phyloP scores from a whole-genome alignment of 2,797 vertebrate species.

The Hemibagrus guttatus region DNA sequence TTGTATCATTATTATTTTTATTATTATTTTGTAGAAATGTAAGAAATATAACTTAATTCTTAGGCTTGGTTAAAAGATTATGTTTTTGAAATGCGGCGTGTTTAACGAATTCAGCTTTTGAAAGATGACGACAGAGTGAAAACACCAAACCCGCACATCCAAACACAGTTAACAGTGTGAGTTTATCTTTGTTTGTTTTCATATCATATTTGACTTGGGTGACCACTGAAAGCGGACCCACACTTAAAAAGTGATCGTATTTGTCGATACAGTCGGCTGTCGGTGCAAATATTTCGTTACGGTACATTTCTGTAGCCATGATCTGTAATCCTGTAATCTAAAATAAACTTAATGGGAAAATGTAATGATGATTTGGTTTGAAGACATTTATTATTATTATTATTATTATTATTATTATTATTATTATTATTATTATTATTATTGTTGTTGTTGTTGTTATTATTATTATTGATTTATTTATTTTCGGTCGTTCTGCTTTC shows the following conservation, averaged over 20 bases:
- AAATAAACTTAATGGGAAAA: conserved; percentile 49
- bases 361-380: conserved; percentile 21
- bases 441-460: neutral
- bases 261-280: neutral
- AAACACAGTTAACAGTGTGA: conserved; percentile 6
- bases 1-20: neutral
- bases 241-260: conserved; percentile 30
- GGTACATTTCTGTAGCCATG: neutral
- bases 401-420: neutral
- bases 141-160: neutral
- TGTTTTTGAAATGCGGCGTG: conserved; percentile 9
- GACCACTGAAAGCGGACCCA: conserved; percentile 40
- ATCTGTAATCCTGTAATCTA: conserved; percentile 38
- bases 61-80: conserved; percentile 4
- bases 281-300: neutral
- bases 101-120: conserved; percentile 22
- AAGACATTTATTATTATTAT: neutral
- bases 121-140: conserved; percentile 7
- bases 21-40: conserved; percentile 5
- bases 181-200: neutral
- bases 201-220: conserved; percentile 11
- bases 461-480: neutral
- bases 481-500: neutral
- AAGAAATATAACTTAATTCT: conserved; percentile 14
- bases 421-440: neutral